Base-by-base conservation (phyloP, 2,797 vertebrate genomes). In the Luscinia luscinia region DNA sequence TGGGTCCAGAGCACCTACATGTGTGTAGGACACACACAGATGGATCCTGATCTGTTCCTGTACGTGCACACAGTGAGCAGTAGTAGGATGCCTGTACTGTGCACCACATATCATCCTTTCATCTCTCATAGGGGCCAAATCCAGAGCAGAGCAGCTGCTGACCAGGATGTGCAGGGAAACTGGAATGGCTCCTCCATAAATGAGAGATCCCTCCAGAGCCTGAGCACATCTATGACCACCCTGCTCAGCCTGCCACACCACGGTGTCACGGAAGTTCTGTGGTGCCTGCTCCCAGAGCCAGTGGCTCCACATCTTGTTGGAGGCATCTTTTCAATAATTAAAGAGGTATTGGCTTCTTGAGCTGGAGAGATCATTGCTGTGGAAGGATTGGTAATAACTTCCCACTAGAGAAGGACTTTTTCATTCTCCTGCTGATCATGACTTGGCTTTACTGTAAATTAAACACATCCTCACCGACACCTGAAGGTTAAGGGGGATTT, bases 401-500 rank as follows among this genome's bases (percentile, higher is more conserved):
- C 40, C 64, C 82, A 69, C 76, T 59, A 54, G 69, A 67, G 88
- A 86, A 91, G 80, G 95, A 82, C 62, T 89, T 93, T 84, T 92
- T 87, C 95, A 80, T 94, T 90, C 89, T 92, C 86, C 67, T 73
- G 67, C 84, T 84, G 87, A 88, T 96, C 94, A 49, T 90, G 90
- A 45, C 76, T 87, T 72, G 90, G 94, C 94, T 96, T 96, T 91
- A 89, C 93, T 94, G 90, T 92, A 95, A 92, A 95, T 96, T 95
- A 93, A 94, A 95, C 87, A 94, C 93, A 95, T 92, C 95, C 94
- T 92, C 70, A 22, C 91, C 5, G 20, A 91, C 91, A 93, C 92
- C 90, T 84, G 86, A 86, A 94, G 96, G 93, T 94, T 92, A 95
- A 95, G 94, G 95, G 93, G 93, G 94, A 95, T 96, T 95, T 96